A percentile compares a stretch with the other conserved stretches of the same genome.
Evolutionary conservation across 37 sponge, comb jelly and placozoan species (phyloP).

Genomic region (Beroe ovata): DNA sequence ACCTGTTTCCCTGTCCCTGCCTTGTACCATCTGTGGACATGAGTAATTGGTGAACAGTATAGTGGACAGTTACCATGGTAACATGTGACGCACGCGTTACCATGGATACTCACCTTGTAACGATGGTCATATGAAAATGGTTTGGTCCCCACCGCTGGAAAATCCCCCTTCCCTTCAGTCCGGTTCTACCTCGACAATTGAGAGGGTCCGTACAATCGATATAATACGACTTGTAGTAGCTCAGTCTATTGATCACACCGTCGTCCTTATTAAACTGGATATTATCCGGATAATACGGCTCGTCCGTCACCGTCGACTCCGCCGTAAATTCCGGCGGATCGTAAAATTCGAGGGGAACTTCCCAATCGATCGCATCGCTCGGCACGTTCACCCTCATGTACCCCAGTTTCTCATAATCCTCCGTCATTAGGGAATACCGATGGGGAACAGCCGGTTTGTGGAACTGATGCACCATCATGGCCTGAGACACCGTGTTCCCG

Average conservation of each 20-base stretch:
- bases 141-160: conserved; percentile 61
- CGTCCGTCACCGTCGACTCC: conserved; percentile 25
- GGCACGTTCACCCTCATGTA: conserved; percentile 7
- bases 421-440: conserved; percentile 5
- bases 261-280: conserved; percentile 32
- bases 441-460: conserved; percentile 13
- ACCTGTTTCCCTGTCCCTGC: conserved; percentile 65
- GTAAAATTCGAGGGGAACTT: conserved; percentile 13
- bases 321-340: conserved; percentile 63
- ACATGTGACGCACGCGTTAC: not conserved
- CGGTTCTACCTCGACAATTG: conserved; percentile 24
- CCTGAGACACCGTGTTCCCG: conserved; percentile 46
- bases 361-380: conserved; percentile 26
- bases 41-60: too few species aligned
- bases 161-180: conserved; percentile 33
- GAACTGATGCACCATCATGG: conserved; percentile 33
- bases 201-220: conserved; percentile 25
- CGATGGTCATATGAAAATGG: conserved; percentile 43
- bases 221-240: conserved; percentile 10
- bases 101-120: conserved; percentile 25
- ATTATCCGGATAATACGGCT: conserved; percentile 23
- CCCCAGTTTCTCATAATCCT: not conserved
- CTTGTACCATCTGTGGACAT: conserved; percentile 40
- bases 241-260: conserved; percentile 22
- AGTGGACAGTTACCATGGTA: too few species aligned